Evolutionary conservation across 1,140 invertebrate species (phyloP).

Genomic region (Eupristina koningsbergeri): DNA sequence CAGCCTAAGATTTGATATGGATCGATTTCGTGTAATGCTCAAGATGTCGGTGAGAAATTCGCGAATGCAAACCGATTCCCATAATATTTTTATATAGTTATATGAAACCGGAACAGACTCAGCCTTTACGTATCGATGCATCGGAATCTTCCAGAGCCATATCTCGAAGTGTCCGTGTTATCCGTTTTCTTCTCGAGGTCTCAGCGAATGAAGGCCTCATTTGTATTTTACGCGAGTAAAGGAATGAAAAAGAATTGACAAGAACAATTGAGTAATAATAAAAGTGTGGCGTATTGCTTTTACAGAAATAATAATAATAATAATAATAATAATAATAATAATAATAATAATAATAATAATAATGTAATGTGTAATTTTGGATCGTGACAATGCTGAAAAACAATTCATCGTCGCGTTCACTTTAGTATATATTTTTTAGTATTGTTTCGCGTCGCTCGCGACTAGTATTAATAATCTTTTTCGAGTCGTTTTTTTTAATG

Average conservation of each 20-base stretch:
- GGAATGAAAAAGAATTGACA: conserved; percentile 49
- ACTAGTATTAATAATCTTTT: conserved; percentile 46
- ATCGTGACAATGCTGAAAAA: conserved; percentile 50
- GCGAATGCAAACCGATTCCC: background rate
- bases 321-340: conserved; percentile 39
- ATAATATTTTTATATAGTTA: conserved; percentile 4
- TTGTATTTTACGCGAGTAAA: conserved; percentile 33
- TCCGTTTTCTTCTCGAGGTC: conserved; percentile 31
- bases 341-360: conserved; percentile 41
- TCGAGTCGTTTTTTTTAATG: conserved; percentile 40
- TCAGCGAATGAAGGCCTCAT: conserved; percentile 42
- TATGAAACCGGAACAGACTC: conserved; percentile 31
- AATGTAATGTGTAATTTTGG: conserved; percentile 39
- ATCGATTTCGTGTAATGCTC: background rate
- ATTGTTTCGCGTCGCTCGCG: conserved; percentile 45
- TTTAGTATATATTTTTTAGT: conserved; percentile 45
- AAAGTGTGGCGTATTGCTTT: conserved; percentile 48
- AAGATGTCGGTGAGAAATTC: background rate
- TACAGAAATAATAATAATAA: too few species aligned
- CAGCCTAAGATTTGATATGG: background rate
- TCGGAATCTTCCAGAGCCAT: conserved; percentile 20
- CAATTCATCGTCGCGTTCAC: conserved; percentile 47
- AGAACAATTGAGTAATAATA: conserved; percentile 45
- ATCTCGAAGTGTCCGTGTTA: conserved; percentile 27
- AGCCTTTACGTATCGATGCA: conserved; percentile 51